Base-by-base conservation (phyloP, 2,888 invertebrate genomes). In the Parnassius mnemosyne region DNA sequence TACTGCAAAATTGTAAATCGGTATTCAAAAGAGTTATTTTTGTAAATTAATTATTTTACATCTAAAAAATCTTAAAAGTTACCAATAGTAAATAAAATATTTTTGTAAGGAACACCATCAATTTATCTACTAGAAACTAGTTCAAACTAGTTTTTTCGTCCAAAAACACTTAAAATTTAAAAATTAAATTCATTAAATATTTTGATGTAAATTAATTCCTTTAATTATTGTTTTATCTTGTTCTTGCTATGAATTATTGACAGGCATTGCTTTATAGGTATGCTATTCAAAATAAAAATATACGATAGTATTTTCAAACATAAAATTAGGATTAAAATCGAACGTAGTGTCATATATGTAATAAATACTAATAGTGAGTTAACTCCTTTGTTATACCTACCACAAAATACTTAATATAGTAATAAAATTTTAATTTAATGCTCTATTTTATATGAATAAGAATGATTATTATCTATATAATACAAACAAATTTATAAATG, bases 91-190 rank as follows among this genome's bases (percentile, higher is more conserved):
- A 51, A 11, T 20, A 41, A 44, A 44, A 25, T 50, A 49, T 16
- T 13, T 10, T 10, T n/a, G 54, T n/a, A 11, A 12, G 75, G 63
- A 75, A 72, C 73, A 65, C 66, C 66, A 25, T 1, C 3, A 43
- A 1, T 41, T 52, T 53, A 71, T 68, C 79, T 67, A 72, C 70
- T 63, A 60, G 65, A 60, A 78, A 66, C 80, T 71, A 70, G 81
- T 72, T 80, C 65, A 16, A 9, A 65, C 77, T 69, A 69, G 80
- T 53, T 63, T 62, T 42, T 61, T 58, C 69, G 72, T 79, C 68
- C 62, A 58, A 57, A 70, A 73, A 67, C 20, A 2, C 34, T 51
- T 7, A 25, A 25, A 10, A 16, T 20, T 25, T 7, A 13, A 51
- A 10, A 25, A 25, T 25, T 11, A 51, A 20, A 25, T 16, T 12